Conservation (phyloP, 2,113 vertebrate genomes). For the Percopsis transmontana region DNA sequence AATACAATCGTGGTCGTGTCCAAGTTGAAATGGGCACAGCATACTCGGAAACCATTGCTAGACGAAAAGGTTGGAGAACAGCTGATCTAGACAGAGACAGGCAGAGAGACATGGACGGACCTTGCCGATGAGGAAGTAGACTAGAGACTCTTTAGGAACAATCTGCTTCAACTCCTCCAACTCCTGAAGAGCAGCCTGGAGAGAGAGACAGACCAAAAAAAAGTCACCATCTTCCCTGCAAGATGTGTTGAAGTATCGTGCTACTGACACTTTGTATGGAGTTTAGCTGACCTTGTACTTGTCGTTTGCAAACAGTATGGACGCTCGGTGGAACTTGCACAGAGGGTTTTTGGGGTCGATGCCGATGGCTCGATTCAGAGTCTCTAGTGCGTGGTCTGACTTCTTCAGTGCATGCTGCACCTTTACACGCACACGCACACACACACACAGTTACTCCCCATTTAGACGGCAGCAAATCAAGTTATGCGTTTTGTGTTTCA, state of each 20-base stretch:
- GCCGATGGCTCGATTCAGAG: constrained; percentile 93
- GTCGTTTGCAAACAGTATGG: constrained; percentile 96
- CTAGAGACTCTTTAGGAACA: constrained; percentile 98
- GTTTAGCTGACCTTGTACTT: constrained; percentile 90
- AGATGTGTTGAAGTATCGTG: background rate
- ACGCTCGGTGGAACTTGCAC: constrained; percentile 99
- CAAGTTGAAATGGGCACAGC: too few relatives aligned
- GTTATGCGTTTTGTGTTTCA: too few relatives aligned
- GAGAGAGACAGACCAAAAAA: constrained; percentile 5
- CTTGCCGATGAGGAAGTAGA: constrained; percentile 99
- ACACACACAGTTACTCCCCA: background rate
- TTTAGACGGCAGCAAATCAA: too few relatives aligned
- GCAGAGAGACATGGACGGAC: constrained; percentile 67
- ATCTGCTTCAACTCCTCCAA: constrained; percentile 98
- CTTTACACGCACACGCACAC: constrained; percentile 59
- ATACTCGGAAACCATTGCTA: background rate
- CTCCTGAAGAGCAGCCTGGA: constrained; percentile 95
- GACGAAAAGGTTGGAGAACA: background rate
- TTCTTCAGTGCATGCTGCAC: constrained; percentile 97
- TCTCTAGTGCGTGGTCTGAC: constrained; percentile 96
- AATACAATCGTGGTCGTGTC: too few relatives aligned
- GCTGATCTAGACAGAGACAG: background rate
- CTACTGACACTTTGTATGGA: background rate
- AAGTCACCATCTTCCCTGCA: background rate
- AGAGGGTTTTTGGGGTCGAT: constrained; percentile 98